Percentiles rank a stretch among this genome's conserved stretches.
Conservation (phyloP, 2,888 invertebrate genomes). For the Machimus atricapillus region DNA sequence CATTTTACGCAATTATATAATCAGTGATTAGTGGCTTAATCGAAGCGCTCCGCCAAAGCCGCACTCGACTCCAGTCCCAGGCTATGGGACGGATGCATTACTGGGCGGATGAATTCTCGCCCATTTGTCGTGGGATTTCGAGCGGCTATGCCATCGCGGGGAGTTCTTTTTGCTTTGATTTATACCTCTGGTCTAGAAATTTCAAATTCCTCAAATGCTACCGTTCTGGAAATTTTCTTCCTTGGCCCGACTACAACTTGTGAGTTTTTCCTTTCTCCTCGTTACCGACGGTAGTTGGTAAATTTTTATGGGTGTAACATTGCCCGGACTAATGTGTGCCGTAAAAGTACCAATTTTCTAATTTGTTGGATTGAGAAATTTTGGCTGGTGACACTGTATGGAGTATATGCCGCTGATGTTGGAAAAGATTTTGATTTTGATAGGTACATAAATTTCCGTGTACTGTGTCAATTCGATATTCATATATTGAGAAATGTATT, state of each 20-base stretch:
- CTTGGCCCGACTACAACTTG: background rate
- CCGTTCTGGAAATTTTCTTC: background rate
- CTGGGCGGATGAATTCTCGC: slow-evolving; percentile 16
- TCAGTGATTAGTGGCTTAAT: background rate
- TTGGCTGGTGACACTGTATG: background rate
- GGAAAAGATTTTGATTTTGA: background rate
- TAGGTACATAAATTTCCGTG: background rate
- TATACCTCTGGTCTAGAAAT: background rate
- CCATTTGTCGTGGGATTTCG: slow-evolving; percentile 12
- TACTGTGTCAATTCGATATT: background rate
- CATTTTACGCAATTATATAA: slow-evolving; percentile 23
- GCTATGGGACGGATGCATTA: background rate
- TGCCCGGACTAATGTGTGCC: background rate
- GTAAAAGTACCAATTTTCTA: background rate
- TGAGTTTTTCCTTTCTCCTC: slow-evolving; percentile 10
- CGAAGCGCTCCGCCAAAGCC: background rate
- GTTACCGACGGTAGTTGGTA: background rate
- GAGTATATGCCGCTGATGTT: background rate
- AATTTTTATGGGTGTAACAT: slow-evolving; percentile 9
- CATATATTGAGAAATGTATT: background rate
- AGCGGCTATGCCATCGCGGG: background rate
- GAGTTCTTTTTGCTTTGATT: background rate
- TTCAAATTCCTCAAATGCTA: background rate
- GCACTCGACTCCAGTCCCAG: background rate
- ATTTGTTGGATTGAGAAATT: background rate